Conservation (phyloP, 2,888 invertebrate species). For the Gymnosoma rotundatum region DNA sequence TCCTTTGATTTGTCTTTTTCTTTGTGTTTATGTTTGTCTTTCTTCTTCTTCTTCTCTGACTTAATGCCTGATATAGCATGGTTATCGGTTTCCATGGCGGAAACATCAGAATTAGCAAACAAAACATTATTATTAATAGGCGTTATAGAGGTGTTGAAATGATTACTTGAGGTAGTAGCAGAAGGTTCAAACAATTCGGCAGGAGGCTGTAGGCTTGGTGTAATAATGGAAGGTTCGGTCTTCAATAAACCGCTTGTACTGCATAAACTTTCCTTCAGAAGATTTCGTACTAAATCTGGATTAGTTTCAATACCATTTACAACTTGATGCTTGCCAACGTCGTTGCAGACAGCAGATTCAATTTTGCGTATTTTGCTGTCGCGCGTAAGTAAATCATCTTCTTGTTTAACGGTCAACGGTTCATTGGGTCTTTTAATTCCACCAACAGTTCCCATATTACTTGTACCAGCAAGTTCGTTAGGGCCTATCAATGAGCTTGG, state of each 20-base stretch:
- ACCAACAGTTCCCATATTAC: constrained; percentile 61
- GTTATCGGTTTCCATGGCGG: constrained; percentile 62
- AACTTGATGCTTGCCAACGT: constrained; percentile 75
- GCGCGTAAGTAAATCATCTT: constrained; percentile 75
- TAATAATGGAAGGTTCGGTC: constrained; percentile 75
- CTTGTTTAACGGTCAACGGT: constrained; percentile 73
- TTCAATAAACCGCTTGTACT: constrained; percentile 77
- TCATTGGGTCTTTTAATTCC: constrained; percentile 77
- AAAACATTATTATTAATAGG: constrained; percentile 71
- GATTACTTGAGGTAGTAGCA: constrained; percentile 78
- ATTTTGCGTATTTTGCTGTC: constrained; percentile 79
- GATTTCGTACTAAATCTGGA: constrained; percentile 87
- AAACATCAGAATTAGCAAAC: constrained; percentile 50
- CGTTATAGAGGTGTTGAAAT: constrained; percentile 80
- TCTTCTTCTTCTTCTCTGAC: constrained; percentile 86
- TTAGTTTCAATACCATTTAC: constrained; percentile 89
- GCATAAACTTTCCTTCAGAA: constrained; percentile 86
- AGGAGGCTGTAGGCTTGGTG: constrained; percentile 78
- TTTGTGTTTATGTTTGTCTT: constrained; percentile 91
- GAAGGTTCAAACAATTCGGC: constrained; percentile 79
- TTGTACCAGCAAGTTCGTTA: constrained; percentile 74
- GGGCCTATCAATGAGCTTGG: constrained; percentile 47
- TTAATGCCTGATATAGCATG: constrained; percentile 70
- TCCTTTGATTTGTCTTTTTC: constrained; percentile 88
- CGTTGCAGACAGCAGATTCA: constrained; percentile 71